These are phyloP conservation scores for Gymnocypris eckloni DNA, from an alignment of 2,797 vertebrate species.

Conservation along the genomic window DNA sequence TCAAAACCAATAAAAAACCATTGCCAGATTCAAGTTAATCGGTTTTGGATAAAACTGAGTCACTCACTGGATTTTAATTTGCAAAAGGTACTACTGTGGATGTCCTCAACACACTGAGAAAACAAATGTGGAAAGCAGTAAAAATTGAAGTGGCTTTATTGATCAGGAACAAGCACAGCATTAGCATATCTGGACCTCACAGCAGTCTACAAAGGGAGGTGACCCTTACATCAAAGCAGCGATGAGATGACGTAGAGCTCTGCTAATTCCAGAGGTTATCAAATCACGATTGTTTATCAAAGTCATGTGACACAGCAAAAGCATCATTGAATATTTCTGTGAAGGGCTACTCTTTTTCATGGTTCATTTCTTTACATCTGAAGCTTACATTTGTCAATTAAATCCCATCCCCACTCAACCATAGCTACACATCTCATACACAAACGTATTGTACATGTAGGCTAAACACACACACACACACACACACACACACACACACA, in stretches of 20 bases:
- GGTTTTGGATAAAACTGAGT: neutral
- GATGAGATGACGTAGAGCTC: conserved; percentile 50
- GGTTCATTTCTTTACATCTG: conserved; percentile 15
- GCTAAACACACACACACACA: conserved; percentile 18
- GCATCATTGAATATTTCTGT: conserved; percentile 26
- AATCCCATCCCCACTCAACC: neutral
- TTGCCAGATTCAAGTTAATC: neutral
- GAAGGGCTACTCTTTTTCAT: conserved; percentile 40
- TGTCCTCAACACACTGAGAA: neutral
- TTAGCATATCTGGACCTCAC: conserved; percentile 64
- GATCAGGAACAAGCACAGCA: conserved; percentile 66
- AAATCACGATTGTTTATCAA: conserved; percentile 51
- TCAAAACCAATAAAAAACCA: neutral
- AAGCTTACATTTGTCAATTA: conserved; percentile 23
- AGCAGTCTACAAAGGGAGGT: conserved; percentile 62
- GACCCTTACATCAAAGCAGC: conserved; percentile 62
- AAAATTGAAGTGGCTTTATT: conserved; percentile 62
- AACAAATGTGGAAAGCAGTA: conserved; percentile 39
- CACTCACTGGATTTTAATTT: neutral
- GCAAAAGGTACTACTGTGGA: neutral
- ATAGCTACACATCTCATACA: conserved; percentile 8
- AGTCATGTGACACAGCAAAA: conserved; percentile 46
- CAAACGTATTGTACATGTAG: conserved; percentile 14
- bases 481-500: conserved; percentile 20
- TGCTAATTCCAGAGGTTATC: conserved; percentile 46